Percentiles rank a stretch among this genome's conserved stretches.
Evolutionary conservation across 2,797 vertebrate species (phyloP).

Genomic region (Melanotaenia trifasciata): DNA sequence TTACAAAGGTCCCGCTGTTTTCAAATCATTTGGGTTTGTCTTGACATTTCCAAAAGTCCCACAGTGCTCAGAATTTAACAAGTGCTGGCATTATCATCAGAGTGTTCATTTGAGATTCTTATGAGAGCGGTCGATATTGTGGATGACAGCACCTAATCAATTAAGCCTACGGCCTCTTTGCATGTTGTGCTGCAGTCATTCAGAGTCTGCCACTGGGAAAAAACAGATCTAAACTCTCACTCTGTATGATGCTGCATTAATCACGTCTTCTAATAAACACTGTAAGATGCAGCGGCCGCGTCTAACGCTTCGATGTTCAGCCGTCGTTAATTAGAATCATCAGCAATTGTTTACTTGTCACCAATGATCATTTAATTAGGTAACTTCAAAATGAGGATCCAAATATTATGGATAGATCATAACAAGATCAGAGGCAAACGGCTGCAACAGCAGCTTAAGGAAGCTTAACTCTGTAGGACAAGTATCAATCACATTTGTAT

Average conservation of each 20-base stretch:
- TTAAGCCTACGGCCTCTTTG: constrained; percentile 41
- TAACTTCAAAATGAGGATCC: constrained; percentile 66
- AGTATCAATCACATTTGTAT: constrained; percentile 75
- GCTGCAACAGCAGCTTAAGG: constrained; percentile 52
- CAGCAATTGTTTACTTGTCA: constrained; percentile 69
- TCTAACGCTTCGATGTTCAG: constrained; percentile 36
- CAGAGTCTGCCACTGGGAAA: constrained; percentile 26
- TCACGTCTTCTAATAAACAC: constrained; percentile 64
- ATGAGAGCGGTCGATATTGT: constrained; percentile 56
- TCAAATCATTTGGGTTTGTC: constrained; percentile 23
- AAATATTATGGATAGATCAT: constrained; percentile 72
- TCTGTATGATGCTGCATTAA: constrained; percentile 44
- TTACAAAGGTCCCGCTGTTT: constrained; percentile 43
- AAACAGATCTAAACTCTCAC: not conserved
- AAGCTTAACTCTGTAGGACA: constrained; percentile 55
- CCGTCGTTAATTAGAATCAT: constrained; percentile 67
- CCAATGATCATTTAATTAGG: constrained; percentile 74
- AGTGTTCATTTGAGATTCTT: constrained; percentile 65
- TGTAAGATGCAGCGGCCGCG: constrained; percentile 27
- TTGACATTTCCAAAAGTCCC: constrained; percentile 68
- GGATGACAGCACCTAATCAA: constrained; percentile 65
- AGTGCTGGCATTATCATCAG: constrained; percentile 64
- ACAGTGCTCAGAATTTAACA: constrained; percentile 55
- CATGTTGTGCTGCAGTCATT: constrained; percentile 25
- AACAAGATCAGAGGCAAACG: constrained; percentile 53